A percentile compares a stretch with the other conserved stretches of the same genome.
Evolutionary conservation across 2,888 invertebrate genomes (phyloP).

Genomic region (Pachydiplax longipennis): DNA sequence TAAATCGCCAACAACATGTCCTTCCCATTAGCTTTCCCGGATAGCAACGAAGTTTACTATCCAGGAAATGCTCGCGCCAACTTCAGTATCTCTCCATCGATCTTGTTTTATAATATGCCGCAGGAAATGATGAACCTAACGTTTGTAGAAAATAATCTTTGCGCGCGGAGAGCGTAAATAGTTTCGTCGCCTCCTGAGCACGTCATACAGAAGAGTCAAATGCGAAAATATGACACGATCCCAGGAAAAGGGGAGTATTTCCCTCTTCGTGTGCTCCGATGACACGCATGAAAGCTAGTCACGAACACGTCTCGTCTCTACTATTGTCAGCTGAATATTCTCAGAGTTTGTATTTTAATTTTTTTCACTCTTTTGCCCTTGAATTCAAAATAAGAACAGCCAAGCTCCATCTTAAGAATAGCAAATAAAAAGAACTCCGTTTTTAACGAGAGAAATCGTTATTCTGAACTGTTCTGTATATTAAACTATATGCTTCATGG

Average conservation of each 20-base stretch:
- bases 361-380: background rate
- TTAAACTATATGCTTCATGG: too few species aligned
- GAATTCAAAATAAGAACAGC: too few species aligned
- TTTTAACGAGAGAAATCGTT: too few species aligned
- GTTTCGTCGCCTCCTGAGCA: background rate
- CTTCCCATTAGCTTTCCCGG: too few species aligned
- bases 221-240: background rate
- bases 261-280: background rate
- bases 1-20: too few species aligned
- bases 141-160: background rate
- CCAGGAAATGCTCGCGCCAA: background rate
- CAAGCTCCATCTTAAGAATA: too few species aligned
- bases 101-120: too few species aligned
- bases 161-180: background rate
- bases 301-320: background rate
- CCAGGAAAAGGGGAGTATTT: background rate
- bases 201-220: background rate
- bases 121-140: background rate
- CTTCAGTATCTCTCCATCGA: too few species aligned
- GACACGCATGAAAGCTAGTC: background rate
- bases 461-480: too few species aligned
- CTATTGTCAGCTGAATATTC: background rate
- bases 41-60: background rate
- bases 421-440: too few species aligned
- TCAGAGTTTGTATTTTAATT: background rate